Conservation (phyloP, 1,140 invertebrate genomes). For the Psix sp. region DNA sequence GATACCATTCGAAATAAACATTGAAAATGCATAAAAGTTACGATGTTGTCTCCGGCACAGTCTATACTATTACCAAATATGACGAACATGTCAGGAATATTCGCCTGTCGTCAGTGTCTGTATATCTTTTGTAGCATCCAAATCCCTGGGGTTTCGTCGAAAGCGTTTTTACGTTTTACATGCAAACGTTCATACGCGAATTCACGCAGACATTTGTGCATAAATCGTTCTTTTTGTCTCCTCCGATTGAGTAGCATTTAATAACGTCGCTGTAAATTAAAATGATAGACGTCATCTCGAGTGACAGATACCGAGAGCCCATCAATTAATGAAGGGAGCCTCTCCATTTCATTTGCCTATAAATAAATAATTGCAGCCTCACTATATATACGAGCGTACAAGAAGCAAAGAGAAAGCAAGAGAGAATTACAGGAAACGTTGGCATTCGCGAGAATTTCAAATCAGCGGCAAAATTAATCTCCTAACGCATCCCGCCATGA, state of each 20-base stretch:
- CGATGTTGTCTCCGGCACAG: slow-evolving; percentile 45
- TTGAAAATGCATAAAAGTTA: slow-evolving; percentile 60
- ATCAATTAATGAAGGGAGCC: slow-evolving; percentile 73
- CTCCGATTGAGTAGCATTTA: slow-evolving; percentile 62
- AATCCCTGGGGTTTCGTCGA: slow-evolving; percentile 50
- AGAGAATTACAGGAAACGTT: no score
- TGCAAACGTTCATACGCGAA: slow-evolving; percentile 28
- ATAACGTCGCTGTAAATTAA: slow-evolving; percentile 74
- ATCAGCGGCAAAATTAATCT: no score
- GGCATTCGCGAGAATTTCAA: no score
- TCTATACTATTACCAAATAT: slow-evolving; percentile 55
- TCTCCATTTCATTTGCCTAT: slow-evolving; percentile 72
- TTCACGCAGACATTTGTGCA: slow-evolving; percentile 7
- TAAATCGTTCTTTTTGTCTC: slow-evolving; percentile 33
- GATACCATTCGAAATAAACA: slow-evolving; percentile 58
- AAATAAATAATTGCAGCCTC: slow-evolving; percentile 73
- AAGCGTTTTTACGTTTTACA: slow-evolving; percentile 47
- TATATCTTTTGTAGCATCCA: slow-evolving; percentile 47
- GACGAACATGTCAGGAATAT: slow-evolving; percentile 56
- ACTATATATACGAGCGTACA: no score
- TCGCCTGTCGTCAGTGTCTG: slow-evolving; percentile 53
- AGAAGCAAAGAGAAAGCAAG: no score
- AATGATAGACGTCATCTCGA: slow-evolving; percentile 74
- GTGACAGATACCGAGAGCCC: slow-evolving; percentile 73
- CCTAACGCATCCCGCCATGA: no score